Conservation (phyloP, 2,888 invertebrate genomes). For the Pristionchus fissidentatus region DNA sequence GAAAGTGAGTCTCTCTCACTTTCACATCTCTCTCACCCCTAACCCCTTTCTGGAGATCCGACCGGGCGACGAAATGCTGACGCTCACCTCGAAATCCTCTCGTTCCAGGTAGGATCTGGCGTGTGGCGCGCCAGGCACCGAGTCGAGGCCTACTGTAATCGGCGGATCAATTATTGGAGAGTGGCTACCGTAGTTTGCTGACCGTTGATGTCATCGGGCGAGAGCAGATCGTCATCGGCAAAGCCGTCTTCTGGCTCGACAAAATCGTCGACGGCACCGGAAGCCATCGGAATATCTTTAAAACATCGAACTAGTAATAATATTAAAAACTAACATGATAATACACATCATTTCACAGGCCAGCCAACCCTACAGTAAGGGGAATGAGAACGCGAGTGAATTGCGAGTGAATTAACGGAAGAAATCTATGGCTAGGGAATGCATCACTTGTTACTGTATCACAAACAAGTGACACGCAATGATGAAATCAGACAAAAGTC, state of each 20-base stretch:
- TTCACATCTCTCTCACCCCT: no score
- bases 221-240: conserved; percentile 73
- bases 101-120: conserved; percentile 64
- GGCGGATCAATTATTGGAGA: background rate
- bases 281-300: conserved; percentile 27
- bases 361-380: background rate
- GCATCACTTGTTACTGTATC: no score
- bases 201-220: conserved; percentile 64
- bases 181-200: conserved; percentile 26
- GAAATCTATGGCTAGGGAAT: no score
- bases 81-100: conserved; percentile 60
- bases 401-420: no score
- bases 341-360: no score
- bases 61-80: background rate
- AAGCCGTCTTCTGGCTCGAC: conserved; percentile 73
- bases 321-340: no score
- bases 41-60: no score
- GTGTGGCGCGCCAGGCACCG: conserved; percentile 49
- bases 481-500: background rate
- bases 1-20: no score
- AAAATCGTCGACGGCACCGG: conserved; percentile 57
- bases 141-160: conserved; percentile 37
- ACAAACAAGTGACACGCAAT: background rate
- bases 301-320: background rate
- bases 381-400: background rate